Base-by-base conservation (phyloP, 2,888 invertebrate genomes). In the Tinea pellionella region DNA sequence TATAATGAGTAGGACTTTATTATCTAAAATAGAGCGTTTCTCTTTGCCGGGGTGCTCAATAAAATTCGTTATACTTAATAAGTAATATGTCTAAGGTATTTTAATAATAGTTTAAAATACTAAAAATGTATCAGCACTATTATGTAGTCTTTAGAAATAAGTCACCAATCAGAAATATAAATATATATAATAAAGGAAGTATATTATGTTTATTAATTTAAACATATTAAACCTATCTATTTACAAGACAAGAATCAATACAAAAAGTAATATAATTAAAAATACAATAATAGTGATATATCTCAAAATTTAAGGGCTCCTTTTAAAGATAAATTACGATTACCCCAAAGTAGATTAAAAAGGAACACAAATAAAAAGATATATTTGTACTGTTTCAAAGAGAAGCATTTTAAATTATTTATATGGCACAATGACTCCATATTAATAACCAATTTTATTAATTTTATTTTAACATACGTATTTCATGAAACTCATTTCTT, bases 401-500 rank as follows among this genome's bases (percentile, higher is more conserved):
- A 19, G 32, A 59, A 60, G 51, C 47, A n/a, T 16, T 24, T 53
- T 53, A 55, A 47, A 58, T 53, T 24, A 58, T 59, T 53, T 42
- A 15, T 63, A 60, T 61, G 63, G 61, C 60, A 62, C 62, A 42
- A 12, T 18, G 12, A 13, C 60, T 60, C 58, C 51, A 43, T 57
- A 57, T 57, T 32, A 29, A 56, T 66, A 65, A 64, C 59, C 42
- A 42, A 61, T 61, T 51, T 19, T 30, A 62, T 29, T 9, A 19
- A 59, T 59, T 61, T 47, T 56, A 18, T 42, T 64, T 19, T 13
- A 55, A 24, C 2, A 12, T 24, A 55, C 24, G 13, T 18, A 47
- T 6, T 53, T 47, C n/a, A 47, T 47, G 47, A 15, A 12, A 32
- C 59, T 66, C 65, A 69, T 65, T 84, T 80, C 60, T 82, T 81